Evolutionary conservation across 92 coral and sea anemone species (phyloP).

Genomic region (Ricordea florida): DNA sequence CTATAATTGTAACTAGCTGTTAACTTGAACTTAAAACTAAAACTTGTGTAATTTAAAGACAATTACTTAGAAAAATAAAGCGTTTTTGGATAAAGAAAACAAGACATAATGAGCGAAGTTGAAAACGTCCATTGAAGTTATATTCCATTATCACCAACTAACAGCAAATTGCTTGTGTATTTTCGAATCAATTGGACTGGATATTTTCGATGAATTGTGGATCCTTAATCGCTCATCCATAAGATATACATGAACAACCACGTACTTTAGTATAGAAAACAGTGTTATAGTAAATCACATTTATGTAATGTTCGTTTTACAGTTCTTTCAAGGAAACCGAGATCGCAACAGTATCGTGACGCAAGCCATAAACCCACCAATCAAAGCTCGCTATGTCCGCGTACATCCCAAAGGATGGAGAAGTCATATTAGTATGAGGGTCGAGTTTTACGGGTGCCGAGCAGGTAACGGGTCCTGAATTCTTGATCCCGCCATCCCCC

Average conservation of each 20-base stretch:
- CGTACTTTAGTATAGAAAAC: too few relatives aligned
- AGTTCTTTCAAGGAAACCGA: conserved; percentile 66
- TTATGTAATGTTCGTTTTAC: background rate
- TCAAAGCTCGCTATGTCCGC: conserved; percentile 59
- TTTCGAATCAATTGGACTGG: background rate
- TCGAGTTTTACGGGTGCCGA: conserved; percentile 69
- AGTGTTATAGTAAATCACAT: too few relatives aligned
- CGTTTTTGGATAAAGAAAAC: too few relatives aligned
- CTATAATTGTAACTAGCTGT: too few relatives aligned
- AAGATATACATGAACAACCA: too few relatives aligned
- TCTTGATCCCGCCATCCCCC: background rate
- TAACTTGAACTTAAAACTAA: too few relatives aligned
- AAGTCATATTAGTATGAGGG: conserved; percentile 60
- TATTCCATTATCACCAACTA: background rate
- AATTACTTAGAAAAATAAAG: too few relatives aligned
- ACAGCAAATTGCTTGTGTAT: background rate
- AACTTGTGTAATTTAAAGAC: too few relatives aligned
- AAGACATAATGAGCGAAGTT: too few relatives aligned
- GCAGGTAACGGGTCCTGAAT: background rate
- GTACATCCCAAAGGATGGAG: conserved; percentile 49
- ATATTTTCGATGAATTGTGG: background rate
- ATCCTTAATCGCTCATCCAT: background rate
- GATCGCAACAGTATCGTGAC: conserved; percentile 62
- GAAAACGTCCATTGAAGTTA: too few relatives aligned
- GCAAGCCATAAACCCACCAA: conserved; percentile 55